Evolutionary conservation across 1,140 invertebrate genomes (phyloP).

Genomic region (Zaprionus ornatus): DNA sequence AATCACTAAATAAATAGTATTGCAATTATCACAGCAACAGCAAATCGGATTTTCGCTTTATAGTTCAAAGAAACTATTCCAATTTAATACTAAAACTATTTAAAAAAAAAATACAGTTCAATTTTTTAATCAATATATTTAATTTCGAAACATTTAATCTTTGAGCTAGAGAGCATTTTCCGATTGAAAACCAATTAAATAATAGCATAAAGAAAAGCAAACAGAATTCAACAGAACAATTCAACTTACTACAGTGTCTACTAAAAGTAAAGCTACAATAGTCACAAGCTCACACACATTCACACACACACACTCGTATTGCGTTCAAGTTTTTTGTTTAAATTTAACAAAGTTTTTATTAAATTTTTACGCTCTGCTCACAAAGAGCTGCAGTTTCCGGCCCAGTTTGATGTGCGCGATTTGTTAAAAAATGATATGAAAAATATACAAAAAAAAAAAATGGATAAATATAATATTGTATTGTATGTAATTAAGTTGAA

Average conservation of each 20-base stretch:
- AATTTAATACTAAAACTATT: background rate
- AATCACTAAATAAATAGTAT: constrained; percentile 61
- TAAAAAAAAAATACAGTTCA: no score
- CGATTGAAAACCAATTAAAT: constrained; percentile 25
- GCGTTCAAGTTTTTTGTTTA: constrained; percentile 63
- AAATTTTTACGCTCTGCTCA: constrained; percentile 32
- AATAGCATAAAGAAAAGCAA: constrained; percentile 47
- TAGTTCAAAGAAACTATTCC: constrained; percentile 15
- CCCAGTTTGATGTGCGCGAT: constrained; percentile 68
- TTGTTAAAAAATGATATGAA: constrained; percentile 58
- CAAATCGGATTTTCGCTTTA: constrained; percentile 36
- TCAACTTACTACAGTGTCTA: constrained; percentile 79
- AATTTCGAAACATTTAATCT: background rate
- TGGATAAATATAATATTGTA: constrained; percentile 50
- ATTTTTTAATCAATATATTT: background rate
- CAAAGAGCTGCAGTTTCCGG: constrained; percentile 55
- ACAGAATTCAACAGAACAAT: constrained; percentile 53
- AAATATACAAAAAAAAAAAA: constrained; percentile 7
- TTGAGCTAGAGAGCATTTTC: constrained; percentile 27
- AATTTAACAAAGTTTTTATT: constrained; percentile 52
- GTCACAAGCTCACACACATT: constrained; percentile 44
- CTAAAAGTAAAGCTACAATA: constrained; percentile 80
- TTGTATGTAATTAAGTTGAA: constrained; percentile 70
- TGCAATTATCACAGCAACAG: constrained; percentile 64
- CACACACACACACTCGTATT: constrained; percentile 61